Evolutionary conservation across 2,888 invertebrate species (phyloP).

Genomic region (Zygaena filipendulae): DNA sequence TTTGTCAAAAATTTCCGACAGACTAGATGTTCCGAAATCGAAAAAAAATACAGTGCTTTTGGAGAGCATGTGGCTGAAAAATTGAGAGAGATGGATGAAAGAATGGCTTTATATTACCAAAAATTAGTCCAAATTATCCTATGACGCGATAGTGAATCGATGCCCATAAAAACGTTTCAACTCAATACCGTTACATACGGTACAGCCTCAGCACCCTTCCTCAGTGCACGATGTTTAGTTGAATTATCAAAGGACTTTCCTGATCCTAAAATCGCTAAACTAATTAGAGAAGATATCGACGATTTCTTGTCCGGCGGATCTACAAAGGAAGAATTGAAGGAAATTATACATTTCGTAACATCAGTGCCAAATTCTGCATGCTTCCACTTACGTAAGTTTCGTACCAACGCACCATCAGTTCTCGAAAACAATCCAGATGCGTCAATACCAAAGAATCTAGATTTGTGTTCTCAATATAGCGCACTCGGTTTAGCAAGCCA

Average conservation of each 20-base stretch:
- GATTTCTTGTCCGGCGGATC: constrained; percentile 4
- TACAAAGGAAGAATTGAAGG: neutral
- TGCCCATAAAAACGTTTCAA: neutral
- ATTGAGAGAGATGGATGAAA: too few species aligned
- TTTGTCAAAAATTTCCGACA: too few species aligned
- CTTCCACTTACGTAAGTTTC: constrained; percentile 5
- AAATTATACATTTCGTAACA: constrained; percentile 1
- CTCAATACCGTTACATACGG: constrained; percentile 18
- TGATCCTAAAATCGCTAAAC: neutral
- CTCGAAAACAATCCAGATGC: neutral
- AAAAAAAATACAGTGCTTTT: too few species aligned
- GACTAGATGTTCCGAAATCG: too few species aligned
- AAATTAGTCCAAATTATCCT: constrained; percentile 1
- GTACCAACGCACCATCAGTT: constrained; percentile 1
- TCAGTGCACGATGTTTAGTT: constrained; percentile 14
- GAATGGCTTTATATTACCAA: too few species aligned
- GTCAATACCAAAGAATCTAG: constrained; percentile 1
- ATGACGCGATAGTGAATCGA: neutral
- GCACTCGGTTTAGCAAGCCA: neutral
- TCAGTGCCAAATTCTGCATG: constrained; percentile 1
- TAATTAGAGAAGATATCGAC: constrained; percentile 14
- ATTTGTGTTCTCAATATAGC: constrained; percentile 4
- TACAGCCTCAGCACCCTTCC: constrained; percentile 11
- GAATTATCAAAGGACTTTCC: constrained; percentile 14
- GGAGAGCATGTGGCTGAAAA: too few species aligned